These are phyloP conservation scores for Achatina immaculata DNA, from an alignment of 1,140 invertebrate species.

Conservation along the genomic window DNA sequence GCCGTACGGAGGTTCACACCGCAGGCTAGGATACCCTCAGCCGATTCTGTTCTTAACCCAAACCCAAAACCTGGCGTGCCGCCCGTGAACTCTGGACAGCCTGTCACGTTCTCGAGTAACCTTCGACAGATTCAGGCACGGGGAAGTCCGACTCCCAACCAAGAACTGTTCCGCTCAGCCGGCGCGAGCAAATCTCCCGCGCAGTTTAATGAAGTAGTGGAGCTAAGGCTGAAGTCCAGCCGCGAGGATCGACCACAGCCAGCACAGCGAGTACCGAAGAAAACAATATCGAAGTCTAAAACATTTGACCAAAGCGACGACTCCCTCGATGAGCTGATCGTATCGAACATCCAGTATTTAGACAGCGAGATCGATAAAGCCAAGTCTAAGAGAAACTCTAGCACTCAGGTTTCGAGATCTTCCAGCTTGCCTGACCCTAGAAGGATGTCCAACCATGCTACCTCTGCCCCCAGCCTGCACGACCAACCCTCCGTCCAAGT, in stretches of 20 bases:
- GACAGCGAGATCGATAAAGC: conserved; percentile 55
- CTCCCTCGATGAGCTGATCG: conserved; percentile 64
- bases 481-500: conserved; percentile 27
- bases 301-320: conserved; percentile 54
- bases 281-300: conserved; percentile 27
- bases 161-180: not conserved
- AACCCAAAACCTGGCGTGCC: not conserved
- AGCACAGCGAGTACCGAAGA: not conserved
- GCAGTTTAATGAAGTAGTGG: conserved; percentile 43
- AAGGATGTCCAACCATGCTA: not conserved
- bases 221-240: conserved; percentile 38
- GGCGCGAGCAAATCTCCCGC: not conserved
- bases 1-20: conserved; percentile 26
- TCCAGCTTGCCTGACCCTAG: conserved; percentile 48
- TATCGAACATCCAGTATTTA: conserved; percentile 66
- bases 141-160: conserved; percentile 18
- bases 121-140: not conserved
- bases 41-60: conserved; percentile 39
- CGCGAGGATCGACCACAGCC: not conserved
- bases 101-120: not conserved
- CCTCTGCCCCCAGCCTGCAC: not conserved
- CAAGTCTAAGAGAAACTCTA: conserved; percentile 11
- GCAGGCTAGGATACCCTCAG: conserved; percentile 40
- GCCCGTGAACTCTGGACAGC: not conserved
- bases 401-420: conserved; percentile 31